Conservation (phyloP, 2,888 invertebrate genomes). For the Pomacea canaliculata region DNA sequence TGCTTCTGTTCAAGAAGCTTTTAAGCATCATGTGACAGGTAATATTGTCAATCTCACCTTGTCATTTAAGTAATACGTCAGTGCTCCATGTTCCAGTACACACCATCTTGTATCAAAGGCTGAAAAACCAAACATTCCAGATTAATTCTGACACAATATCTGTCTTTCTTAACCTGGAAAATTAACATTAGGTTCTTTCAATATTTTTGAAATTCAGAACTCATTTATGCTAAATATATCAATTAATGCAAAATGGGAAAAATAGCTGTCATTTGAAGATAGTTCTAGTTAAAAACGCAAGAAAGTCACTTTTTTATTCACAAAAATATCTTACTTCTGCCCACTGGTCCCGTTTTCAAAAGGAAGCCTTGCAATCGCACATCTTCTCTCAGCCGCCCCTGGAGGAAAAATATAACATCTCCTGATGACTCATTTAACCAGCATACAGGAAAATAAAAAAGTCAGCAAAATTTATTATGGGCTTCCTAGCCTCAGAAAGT, state of each 20-base stretch:
- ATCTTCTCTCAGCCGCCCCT: conserved; percentile 51
- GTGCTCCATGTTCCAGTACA: conserved; percentile 58
- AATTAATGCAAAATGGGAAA: background rate
- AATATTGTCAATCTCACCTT: conserved; percentile 44
- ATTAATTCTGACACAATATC: conserved; percentile 7
- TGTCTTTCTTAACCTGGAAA: background rate
- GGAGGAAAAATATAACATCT: conserved; percentile 14
- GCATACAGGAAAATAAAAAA: no score
- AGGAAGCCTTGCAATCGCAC: conserved; percentile 57
- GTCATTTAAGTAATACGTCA: conserved; percentile 62
- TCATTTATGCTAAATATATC: background rate
- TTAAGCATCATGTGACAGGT: no score
- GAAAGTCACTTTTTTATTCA: no score
- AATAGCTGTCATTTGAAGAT: background rate
- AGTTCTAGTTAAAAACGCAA: background rate
- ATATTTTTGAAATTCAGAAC: background rate
- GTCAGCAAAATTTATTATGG: no score
- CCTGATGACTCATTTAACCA: no score
- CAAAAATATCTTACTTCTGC: conserved; percentile 48
- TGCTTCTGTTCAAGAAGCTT: no score
- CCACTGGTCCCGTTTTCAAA: conserved; percentile 60
- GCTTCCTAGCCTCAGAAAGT: no score
- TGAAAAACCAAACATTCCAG: conserved; percentile 33
- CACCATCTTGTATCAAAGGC: conserved; percentile 64
- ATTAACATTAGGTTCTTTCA: background rate